phyloP scores from a whole-genome alignment of 2,888 invertebrate species.

The Ornithoptera priamus region DNA sequence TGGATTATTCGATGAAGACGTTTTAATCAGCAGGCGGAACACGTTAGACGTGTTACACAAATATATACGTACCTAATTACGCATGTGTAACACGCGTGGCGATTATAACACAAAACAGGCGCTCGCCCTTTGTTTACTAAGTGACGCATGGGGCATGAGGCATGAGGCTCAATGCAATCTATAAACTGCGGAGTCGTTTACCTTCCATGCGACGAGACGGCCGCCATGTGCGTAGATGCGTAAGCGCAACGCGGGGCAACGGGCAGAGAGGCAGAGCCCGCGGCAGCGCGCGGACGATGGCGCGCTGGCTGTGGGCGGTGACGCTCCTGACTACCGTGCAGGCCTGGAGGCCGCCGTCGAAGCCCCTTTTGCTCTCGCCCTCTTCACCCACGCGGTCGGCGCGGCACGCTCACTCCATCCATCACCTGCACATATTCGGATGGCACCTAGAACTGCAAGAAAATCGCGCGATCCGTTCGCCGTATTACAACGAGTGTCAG shows the following conservation, averaged over 20 bases:
- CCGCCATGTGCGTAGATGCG: slow-evolving; percentile 75
- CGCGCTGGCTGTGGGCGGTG: slow-evolving; percentile 68
- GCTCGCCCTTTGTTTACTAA: slow-evolving; percentile 76
- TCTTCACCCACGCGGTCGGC: slow-evolving; percentile 41
- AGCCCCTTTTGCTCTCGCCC: slow-evolving; percentile 33
- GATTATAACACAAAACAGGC: slow-evolving; percentile 58
- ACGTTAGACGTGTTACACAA: slow-evolving; percentile 21
- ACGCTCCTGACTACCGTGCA: slow-evolving; percentile 53
- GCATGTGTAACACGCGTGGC: slow-evolving; percentile 50
- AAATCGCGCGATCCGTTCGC: slow-evolving; percentile 68
- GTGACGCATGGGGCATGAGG: slow-evolving; percentile 71
- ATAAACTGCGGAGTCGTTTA: slow-evolving; percentile 75
- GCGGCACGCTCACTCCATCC: slow-evolving; percentile 44
- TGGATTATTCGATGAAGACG: not conserved
- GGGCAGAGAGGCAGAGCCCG: slow-evolving; percentile 63
- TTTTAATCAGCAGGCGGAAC: slow-evolving; percentile 16
- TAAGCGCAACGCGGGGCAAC: slow-evolving; percentile 60
- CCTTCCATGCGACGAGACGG: slow-evolving; percentile 75
- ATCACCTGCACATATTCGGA: slow-evolving; percentile 61
- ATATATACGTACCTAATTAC: slow-evolving; percentile 32
- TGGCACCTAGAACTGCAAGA: slow-evolving; percentile 69
- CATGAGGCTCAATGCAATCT: slow-evolving; percentile 70
- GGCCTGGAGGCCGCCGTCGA: slow-evolving; percentile 37
- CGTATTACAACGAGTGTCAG: slow-evolving; percentile 66
- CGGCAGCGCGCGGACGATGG: slow-evolving; percentile 72